Percentiles rank a stretch among this genome's conserved stretches.
Conservation (phyloP, 2,797 vertebrate species). For the Coilia nasus region DNA sequence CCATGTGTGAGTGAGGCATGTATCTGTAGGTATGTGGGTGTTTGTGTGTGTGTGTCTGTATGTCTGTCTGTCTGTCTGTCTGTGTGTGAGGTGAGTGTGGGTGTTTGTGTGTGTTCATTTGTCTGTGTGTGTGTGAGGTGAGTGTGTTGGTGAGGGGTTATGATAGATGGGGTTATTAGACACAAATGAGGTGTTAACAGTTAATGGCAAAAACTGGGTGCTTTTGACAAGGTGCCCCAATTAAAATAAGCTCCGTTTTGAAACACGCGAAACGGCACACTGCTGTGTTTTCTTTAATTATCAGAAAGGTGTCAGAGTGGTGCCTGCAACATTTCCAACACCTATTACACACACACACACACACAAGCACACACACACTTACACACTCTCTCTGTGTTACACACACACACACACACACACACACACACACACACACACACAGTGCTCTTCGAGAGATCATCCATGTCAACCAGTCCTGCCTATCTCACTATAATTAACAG, state of each 20-base stretch:
- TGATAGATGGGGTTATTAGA: background rate
- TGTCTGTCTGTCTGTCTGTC: background rate
- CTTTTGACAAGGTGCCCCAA: background rate
- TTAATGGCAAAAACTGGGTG: background rate
- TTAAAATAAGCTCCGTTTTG: background rate
- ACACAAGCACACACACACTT: too few species aligned
- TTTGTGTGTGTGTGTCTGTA: background rate
- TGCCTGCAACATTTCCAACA: background rate
- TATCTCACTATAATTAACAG: conserved; percentile 7
- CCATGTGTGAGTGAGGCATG: background rate
- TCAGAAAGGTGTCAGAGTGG: conserved; percentile 3
- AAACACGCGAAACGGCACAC: background rate
- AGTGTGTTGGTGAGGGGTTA: background rate
- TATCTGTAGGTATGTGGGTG: background rate
- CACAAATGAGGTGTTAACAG: background rate
- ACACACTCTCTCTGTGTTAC: too few species aligned
- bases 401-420: too few species aligned
- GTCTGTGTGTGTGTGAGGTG: background rate
- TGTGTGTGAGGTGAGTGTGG: background rate
- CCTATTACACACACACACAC: background rate
- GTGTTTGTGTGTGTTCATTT: background rate
- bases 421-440: too few species aligned
- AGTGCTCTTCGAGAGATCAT: conserved; percentile 3
- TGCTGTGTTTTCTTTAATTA: conserved; percentile 5
- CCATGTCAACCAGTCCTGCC: background rate